Percentiles rank a stretch among this genome's conserved stretches.
Evolutionary conservation across 2,797 vertebrate genomes (phyloP).

Genomic region (Capromys pilorides): DNA sequence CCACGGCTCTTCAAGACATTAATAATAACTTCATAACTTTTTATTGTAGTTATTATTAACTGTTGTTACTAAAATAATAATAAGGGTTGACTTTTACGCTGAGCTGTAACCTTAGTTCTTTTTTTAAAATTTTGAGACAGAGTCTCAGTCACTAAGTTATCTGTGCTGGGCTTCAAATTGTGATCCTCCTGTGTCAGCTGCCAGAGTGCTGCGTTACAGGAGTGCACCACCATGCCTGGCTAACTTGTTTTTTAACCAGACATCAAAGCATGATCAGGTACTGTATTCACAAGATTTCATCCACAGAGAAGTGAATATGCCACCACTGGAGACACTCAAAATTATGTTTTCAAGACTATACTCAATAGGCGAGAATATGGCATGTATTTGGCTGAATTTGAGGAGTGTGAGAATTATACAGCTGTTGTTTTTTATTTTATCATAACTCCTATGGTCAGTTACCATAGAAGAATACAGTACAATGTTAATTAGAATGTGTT

Average conservation of each 20-base stretch:
- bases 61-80: background rate
- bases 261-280: background rate
- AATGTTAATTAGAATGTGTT: slow-evolving; percentile 24
- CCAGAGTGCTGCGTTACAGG: background rate
- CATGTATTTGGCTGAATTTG: slow-evolving; percentile 24
- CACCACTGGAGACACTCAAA: background rate
- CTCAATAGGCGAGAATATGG: background rate
- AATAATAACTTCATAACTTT: slow-evolving; percentile 26
- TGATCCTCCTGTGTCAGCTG: background rate
- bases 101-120: background rate
- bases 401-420: slow-evolving; percentile 17
- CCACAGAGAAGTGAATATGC: background rate
- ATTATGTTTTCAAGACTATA: slow-evolving; percentile 37
- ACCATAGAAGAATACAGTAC: background rate
- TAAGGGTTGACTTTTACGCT: background rate
- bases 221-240: background rate
- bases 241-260: slow-evolving; percentile 13
- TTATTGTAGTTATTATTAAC: background rate
- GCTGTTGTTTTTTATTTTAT: slow-evolving; percentile 51
- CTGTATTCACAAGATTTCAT: background rate
- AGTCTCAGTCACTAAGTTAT: background rate
- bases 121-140: background rate
- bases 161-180: background rate
- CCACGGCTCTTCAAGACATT: slow-evolving; percentile 49
- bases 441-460: background rate